phyloP scores from a whole-genome alignment of 2,113 vertebrate genomes.

The Psittacula cyanocephala region DNA sequence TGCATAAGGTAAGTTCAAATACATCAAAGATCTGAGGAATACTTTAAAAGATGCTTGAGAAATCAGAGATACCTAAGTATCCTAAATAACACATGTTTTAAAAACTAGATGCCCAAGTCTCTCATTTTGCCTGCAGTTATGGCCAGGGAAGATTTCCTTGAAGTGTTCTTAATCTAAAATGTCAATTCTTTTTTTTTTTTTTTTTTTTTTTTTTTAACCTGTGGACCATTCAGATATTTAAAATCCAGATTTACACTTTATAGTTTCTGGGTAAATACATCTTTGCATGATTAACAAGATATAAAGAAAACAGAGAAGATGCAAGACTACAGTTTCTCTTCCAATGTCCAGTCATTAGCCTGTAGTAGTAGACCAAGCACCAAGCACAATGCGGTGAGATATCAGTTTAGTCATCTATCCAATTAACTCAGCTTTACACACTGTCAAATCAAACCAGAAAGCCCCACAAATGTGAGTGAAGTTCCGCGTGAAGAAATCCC shows the following conservation, averaged over 20 bases:
- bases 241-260: not conserved
- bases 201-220: not conserved
- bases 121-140: not conserved
- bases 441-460: not conserved
- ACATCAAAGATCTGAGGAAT: not conserved
- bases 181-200: not conserved
- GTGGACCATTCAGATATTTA: not conserved
- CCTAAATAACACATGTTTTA: not conserved
- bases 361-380: not conserved
- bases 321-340: not conserved
- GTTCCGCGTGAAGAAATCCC: not conserved
- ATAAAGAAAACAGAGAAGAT: not conserved
- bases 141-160: not conserved
- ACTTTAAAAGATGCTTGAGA: not conserved
- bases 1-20: not conserved
- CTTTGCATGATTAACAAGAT: not conserved
- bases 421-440: not conserved
- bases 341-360: not conserved
- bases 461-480: not conserved
- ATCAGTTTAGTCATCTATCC: not conserved
- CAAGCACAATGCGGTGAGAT: not conserved
- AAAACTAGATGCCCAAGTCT: not conserved
- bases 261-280: not conserved
- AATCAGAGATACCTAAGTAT: not conserved
- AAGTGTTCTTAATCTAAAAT: not conserved